Evolutionary conservation across 2,113 vertebrate genomes (phyloP).

Genomic region (Notarius lentiginosus): DNA sequence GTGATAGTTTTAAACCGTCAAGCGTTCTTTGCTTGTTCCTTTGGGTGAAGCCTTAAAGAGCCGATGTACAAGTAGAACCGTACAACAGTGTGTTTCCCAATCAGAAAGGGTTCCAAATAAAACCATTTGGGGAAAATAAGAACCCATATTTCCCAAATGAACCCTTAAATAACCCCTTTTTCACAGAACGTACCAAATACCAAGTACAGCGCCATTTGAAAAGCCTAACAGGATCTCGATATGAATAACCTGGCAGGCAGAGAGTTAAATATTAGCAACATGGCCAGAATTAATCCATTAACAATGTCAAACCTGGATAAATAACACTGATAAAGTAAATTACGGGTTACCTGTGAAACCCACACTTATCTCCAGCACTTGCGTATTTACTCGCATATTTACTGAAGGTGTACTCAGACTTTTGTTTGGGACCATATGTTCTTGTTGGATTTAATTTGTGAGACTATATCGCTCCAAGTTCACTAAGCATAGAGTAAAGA

Average conservation of each 20-base stretch:
- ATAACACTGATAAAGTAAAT: neutral
- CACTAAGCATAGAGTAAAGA: neutral
- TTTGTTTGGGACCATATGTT: neutral
- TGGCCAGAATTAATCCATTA: neutral
- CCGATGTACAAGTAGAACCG: neutral
- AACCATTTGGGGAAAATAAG: neutral
- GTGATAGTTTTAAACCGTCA: neutral
- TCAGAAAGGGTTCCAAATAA: neutral
- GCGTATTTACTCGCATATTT: neutral
- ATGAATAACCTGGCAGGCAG: neutral
- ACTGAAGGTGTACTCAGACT: neutral
- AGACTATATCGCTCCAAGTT: neutral
- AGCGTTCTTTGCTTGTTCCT: neutral
- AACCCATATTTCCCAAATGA: neutral
- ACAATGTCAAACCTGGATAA: neutral
- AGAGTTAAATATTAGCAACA: neutral
- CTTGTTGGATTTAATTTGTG: neutral
- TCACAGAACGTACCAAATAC: neutral
- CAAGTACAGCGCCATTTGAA: neutral
- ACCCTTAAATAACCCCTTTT: neutral
- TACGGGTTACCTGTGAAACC: neutral
- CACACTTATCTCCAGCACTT: neutral
- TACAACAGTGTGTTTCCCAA: neutral
- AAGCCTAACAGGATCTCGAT: neutral
- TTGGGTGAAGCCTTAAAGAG: neutral